Evolutionary conservation across 2,888 invertebrate species (phyloP), one percentile per base, ranked within the genome.

Genomic region (Ditula angustiorana): DNA sequence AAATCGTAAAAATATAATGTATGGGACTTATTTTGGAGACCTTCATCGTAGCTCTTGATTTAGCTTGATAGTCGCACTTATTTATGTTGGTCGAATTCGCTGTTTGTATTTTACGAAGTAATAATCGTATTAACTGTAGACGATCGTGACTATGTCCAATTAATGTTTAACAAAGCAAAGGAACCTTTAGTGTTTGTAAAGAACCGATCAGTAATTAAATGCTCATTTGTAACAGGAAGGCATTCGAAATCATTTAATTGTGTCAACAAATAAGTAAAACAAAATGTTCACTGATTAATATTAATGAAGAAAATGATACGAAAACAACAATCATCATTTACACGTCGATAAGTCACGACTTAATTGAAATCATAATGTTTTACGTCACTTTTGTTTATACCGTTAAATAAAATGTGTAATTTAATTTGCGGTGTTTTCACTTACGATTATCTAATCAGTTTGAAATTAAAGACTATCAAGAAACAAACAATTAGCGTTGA

Each of bases 1-100:
- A 59, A 59, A 64, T 47, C 53, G n/a, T 46, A 52, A 46, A 33
- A 58, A 21, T 26, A 19, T 50, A 57, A 50, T 41, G 57, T 5
- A 24, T 52, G 28, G 24, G 33, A 24, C 26, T 49, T 56, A 61
- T 50, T 56, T 53, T 24, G 11, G 46, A 8, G 37, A 41, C 23
- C 21, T 56, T 28, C 41, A 5, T 30, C n/a, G 21, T 49, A 21
- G 4, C 2, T 30, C 10, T 52, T 30, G 21, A 30, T 23, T 24
- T 28, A 28, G 7, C 19, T 35, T 26, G n/a, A 59, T 59, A 26
- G 13, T 5, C 35, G 24, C n/a, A 11, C 46, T 19, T 50, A 11
- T 16, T 7, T 26, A n/a, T n/a, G n/a, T n/a, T n/a, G n/a, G n/a
- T n/a, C n/a, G n/a, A n/a, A n/a, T n/a, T n/a, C n/a, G n/a, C n/a